These are phyloP conservation scores for Chrysodeixis includens DNA, from an alignment of 2,888 invertebrate genomes.

Conservation along the genomic window DNA sequence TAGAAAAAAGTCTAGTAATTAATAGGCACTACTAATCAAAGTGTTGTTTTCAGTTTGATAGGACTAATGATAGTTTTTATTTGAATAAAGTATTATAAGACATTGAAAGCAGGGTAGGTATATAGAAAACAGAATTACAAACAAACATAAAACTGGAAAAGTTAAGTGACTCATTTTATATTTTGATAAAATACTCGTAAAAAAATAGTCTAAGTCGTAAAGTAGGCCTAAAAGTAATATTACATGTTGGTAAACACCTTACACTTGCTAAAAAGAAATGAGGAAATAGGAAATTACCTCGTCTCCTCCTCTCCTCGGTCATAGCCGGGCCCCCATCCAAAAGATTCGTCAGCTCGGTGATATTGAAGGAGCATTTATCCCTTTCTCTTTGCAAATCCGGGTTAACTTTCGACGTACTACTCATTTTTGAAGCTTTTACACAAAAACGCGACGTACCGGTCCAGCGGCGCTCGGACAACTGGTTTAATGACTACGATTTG, in stretches of 20 bases:
- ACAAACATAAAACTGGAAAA: background rate
- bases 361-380: slow-evolving; percentile 92
- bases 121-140: background rate
- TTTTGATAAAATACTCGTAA: background rate
- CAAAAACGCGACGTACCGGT: slow-evolving; percentile 22
- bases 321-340: slow-evolving; percentile 94
- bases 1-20: too few relatives aligned
- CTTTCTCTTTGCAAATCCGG: slow-evolving; percentile 93
- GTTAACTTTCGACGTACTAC: slow-evolving; percentile 84
- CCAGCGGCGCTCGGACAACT: slow-evolving; percentile 37
- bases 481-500: slow-evolving; percentile 7
- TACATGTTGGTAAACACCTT: background rate
- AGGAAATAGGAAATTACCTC: slow-evolving; percentile 76
- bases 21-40: too few relatives aligned
- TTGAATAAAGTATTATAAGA: too few relatives aligned
- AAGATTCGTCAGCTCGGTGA: slow-evolving; percentile 93
- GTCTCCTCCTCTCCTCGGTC: slow-evolving; percentile 91
- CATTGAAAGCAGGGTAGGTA: too few relatives aligned
- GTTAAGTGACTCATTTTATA: background rate
- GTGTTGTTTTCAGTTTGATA: too few relatives aligned
- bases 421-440: slow-evolving; percentile 60
- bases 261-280: background rate
- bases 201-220: background rate
- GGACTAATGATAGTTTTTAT: too few relatives aligned
- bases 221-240: background rate